Conservation (phyloP, 2,797 vertebrate genomes). For the Hephaestus fuliginosus region DNA sequence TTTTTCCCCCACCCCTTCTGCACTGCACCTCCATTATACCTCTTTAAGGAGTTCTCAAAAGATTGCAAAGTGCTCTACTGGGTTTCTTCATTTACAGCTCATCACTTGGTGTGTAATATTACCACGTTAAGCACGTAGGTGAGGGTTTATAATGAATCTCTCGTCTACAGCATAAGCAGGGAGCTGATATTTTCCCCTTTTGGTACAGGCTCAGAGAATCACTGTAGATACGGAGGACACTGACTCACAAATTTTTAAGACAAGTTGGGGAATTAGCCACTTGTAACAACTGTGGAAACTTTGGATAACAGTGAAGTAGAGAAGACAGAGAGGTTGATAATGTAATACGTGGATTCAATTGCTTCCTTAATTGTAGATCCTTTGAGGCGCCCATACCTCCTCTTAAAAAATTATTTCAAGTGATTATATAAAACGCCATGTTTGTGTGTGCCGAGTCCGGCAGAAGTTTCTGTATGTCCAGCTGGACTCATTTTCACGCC, state of each 20-base stretch:
- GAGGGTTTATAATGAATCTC: slow-evolving; percentile 17
- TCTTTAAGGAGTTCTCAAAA: slow-evolving; percentile 23
- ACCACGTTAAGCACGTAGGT: slow-evolving; percentile 4
- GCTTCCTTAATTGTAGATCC: background rate
- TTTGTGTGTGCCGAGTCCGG: background rate
- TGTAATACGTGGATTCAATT: background rate
- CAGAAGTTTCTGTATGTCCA: slow-evolving; percentile 1
- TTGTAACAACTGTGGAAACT: background rate
- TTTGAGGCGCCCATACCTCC: background rate
- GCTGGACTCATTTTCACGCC: slow-evolving; percentile 25
- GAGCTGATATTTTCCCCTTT: slow-evolving; percentile 17
- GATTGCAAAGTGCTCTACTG: slow-evolving; percentile 2
- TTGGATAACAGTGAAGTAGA: background rate
- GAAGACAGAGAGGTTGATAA: background rate
- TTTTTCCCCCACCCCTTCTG: background rate
- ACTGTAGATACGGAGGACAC: slow-evolving; percentile 22
- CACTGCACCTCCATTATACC: slow-evolving; percentile 9
- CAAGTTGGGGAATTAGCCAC: slow-evolving; percentile 31
- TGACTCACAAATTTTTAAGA: slow-evolving; percentile 22
- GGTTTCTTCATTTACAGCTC: slow-evolving; percentile 15
- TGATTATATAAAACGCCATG: background rate
- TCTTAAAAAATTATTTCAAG: background rate
- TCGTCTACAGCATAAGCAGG: background rate
- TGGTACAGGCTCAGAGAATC: slow-evolving; percentile 19
- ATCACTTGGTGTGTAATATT: slow-evolving; percentile 12